phyloP scores from a whole-genome alignment of 35 echinoderm and acorn worm species.

The Chiridota heheva region DNA sequence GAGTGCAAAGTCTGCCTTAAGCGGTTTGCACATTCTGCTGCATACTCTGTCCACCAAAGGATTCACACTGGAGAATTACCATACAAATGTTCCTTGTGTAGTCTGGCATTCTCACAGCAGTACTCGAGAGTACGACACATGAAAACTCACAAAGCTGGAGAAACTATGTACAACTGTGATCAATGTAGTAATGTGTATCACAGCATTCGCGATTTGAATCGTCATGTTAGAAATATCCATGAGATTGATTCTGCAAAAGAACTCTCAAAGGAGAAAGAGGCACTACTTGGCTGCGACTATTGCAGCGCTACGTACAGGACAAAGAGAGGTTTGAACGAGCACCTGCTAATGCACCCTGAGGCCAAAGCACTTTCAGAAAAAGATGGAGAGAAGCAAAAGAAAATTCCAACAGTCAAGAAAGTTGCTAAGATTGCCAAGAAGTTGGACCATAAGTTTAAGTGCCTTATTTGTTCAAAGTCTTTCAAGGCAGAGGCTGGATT shows the following conservation, averaged over 20 bases:
- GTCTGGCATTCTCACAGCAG: conserved; percentile 18
- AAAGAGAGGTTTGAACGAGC: conserved; percentile 2
- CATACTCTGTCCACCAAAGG: too few species aligned
- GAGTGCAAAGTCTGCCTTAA: too few species aligned
- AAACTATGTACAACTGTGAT: conserved; percentile 18
- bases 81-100: conserved; percentile 25
- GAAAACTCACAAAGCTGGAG: conserved; percentile 10
- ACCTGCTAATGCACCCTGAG: too few species aligned
- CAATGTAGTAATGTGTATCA: conserved; percentile 16
- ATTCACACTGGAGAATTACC: conserved; percentile 32
- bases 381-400: too few species aligned
- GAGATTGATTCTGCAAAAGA: neutral
- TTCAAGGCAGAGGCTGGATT: too few species aligned
- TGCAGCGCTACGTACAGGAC: conserved; percentile 1
- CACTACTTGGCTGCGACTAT: neutral
- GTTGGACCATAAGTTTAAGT: too few species aligned
- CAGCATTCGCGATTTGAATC: conserved; percentile 17
- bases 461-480: too few species aligned
- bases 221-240: conserved; percentile 23
- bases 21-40: too few species aligned
- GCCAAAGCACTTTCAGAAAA: too few species aligned
- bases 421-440: too few species aligned
- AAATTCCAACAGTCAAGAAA: too few species aligned
- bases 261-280: neutral
- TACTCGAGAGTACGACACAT: conserved; percentile 13